Percentiles rank a stretch among this genome's conserved stretches.
Evolutionary conservation across 2,888 invertebrate species (phyloP).

Genomic region (Uropetala carovei): DNA sequence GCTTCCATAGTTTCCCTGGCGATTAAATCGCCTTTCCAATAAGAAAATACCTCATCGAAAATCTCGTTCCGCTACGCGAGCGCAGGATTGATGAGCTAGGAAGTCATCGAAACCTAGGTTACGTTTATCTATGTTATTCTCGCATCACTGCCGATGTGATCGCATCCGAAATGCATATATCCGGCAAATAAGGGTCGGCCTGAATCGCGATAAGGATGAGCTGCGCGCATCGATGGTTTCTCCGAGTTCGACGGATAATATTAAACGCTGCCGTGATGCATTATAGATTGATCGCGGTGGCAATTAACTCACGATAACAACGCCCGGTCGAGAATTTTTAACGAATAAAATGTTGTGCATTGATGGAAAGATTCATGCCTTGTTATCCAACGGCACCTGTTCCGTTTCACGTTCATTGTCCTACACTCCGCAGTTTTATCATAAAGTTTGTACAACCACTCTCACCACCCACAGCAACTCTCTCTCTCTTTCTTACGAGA

Average conservation of each 20-base stretch:
- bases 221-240: neutral
- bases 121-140: neutral
- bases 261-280: neutral
- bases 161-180: slow-evolving; percentile 22
- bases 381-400: neutral
- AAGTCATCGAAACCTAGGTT: neutral
- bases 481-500: no score
- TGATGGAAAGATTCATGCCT: neutral
- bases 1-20: no score
- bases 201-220: neutral
- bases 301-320: slow-evolving; percentile 7
- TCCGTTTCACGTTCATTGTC: neutral
- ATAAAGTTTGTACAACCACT: neutral
- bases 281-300: neutral
- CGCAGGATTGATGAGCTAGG: neutral
- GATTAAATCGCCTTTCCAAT: neutral
- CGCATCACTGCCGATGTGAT: slow-evolving; percentile 2
- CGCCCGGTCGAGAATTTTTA: neutral
- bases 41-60: neutral
- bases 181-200: neutral
- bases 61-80: neutral
- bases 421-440: neutral
- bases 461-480: no score
- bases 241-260: neutral
- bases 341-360: neutral